These are phyloP conservation scores for Cataglyphis livida DNA, from an alignment of 2,888 invertebrate genomes.

Conservation along the genomic window DNA sequence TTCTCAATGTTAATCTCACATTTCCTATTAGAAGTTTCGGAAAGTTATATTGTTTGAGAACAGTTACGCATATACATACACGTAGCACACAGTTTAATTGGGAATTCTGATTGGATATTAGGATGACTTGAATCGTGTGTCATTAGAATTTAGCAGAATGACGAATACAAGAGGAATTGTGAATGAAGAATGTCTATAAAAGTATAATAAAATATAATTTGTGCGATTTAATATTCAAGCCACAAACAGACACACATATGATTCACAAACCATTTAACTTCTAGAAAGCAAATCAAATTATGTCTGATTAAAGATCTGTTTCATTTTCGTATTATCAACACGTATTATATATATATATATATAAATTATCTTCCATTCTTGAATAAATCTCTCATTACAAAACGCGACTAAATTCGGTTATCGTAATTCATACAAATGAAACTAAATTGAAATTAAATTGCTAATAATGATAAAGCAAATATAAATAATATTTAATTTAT, in stretches of 20 bases:
- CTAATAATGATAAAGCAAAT: background rate
- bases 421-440: background rate
- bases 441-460: constrained; percentile 1
- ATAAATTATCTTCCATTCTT: background rate
- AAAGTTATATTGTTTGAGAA: background rate
- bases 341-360: background rate
- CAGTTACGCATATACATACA: background rate
- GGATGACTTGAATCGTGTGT: background rate
- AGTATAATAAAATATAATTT: background rate
- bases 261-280: constrained; percentile 34
- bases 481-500: background rate
- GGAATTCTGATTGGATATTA: constrained; percentile 2
- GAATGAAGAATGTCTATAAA: background rate
- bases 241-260: constrained; percentile 5
- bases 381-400: background rate
- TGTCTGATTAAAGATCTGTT: constrained; percentile 24
- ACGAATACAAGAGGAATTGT: background rate
- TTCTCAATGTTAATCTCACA: background rate
- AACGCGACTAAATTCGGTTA: background rate
- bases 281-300: constrained; percentile 16
- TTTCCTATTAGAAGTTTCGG: background rate
- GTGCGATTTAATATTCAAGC: background rate
- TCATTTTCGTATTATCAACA: constrained; percentile 16
- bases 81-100: background rate
- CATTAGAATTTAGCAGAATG: background rate